phyloP scores from a whole-genome alignment of 2,888 invertebrate species.

The Sminthurides aquaticus region DNA sequence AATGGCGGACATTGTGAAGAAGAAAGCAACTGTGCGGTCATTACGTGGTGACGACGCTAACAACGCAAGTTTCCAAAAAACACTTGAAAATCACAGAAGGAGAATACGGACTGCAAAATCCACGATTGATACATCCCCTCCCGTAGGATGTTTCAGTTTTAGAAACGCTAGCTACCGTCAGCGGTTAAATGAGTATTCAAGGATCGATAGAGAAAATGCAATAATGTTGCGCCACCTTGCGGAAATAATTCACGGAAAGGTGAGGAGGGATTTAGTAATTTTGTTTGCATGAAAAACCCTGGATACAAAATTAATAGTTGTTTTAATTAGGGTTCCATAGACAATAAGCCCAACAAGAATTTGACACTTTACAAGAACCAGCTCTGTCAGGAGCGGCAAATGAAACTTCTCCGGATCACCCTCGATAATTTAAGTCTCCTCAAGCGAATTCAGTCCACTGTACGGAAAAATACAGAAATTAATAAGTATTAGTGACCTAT shows the following conservation, averaged over 20 bases:
- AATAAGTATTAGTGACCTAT: background rate
- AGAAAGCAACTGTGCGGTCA: slow-evolving; percentile 21
- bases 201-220: slow-evolving; percentile 41
- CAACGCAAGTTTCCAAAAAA: slow-evolving; percentile 19
- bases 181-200: slow-evolving; percentile 29
- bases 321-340: slow-evolving; percentile 24
- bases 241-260: slow-evolving; percentile 34
- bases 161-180: slow-evolving; percentile 32
- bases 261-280: slow-evolving; percentile 13
- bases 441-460: slow-evolving; percentile 33
- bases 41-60: slow-evolving; percentile 25
- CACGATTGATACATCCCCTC: slow-evolving; percentile 31
- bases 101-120: slow-evolving; percentile 29
- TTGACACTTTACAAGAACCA: slow-evolving; percentile 9
- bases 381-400: slow-evolving; percentile 29
- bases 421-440: slow-evolving; percentile 40
- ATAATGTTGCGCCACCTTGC: slow-evolving; percentile 35
- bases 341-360: slow-evolving; percentile 18
- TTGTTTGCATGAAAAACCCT: background rate
- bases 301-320: background rate
- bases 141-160: slow-evolving; percentile 25
- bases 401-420: slow-evolving; percentile 33
- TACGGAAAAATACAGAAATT: background rate
- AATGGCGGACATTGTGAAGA: slow-evolving; percentile 3
- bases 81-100: slow-evolving; percentile 27